phyloP scores from a whole-genome alignment of 2,888 invertebrate genomes.

The Crematogaster levior region DNA sequence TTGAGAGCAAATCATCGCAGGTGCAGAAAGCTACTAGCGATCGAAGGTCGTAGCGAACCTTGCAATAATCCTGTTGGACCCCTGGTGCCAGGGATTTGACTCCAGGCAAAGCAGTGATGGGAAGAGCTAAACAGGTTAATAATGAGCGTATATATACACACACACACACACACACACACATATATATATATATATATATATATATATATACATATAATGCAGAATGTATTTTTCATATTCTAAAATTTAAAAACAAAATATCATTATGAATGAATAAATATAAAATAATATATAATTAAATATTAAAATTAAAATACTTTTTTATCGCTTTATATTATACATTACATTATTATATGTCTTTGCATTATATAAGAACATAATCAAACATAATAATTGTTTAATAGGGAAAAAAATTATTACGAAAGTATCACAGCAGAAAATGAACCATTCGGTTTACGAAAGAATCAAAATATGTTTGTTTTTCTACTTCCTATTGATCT shows the following conservation, averaged over 20 bases:
- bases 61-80: slow-evolving; percentile 83
- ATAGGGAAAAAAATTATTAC: neutral
- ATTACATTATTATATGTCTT: neutral
- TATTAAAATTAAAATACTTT: neutral
- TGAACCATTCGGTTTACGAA: neutral
- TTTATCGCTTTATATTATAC: neutral
- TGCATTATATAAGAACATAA: neutral
- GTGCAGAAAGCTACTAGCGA: slow-evolving; percentile 62
- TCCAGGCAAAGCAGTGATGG: slow-evolving; percentile 72
- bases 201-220: neutral
- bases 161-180: too few relatives aligned
- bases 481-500: slow-evolving; percentile 14
- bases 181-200: neutral
- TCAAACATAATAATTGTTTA: neutral
- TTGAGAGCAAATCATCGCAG: slow-evolving; percentile 50
- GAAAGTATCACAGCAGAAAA: neutral
- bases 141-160: slow-evolving; percentile 11
- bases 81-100: slow-evolving; percentile 78
- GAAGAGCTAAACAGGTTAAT: slow-evolving; percentile 63
- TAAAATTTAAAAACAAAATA: neutral
- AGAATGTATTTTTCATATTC: slow-evolving; percentile 11
- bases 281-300: slow-evolving; percentile 10
- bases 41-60: slow-evolving; percentile 79
- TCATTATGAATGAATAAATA: neutral
- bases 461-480: slow-evolving; percentile 12